Evolutionary conservation across 2,888 invertebrate species (phyloP).

Genomic region (Falcaria lacertinaria): DNA sequence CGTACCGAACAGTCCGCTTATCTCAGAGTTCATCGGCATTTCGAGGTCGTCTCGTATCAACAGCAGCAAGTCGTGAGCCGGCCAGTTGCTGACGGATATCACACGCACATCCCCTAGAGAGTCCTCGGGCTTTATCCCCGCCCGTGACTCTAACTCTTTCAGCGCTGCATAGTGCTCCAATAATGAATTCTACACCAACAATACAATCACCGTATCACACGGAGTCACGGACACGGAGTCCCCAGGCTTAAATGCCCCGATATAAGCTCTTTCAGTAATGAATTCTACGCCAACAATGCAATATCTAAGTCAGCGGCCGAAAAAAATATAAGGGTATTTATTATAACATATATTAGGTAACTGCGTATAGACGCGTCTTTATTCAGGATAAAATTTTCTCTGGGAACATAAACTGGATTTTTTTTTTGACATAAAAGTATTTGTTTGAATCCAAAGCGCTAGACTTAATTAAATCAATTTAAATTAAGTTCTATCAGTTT

Average conservation of each 20-base stretch:
- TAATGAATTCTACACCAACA: slow-evolving; percentile 44
- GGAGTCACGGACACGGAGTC: too few species aligned
- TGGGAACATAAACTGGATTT: too few species aligned
- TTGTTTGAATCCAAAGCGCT: too few species aligned
- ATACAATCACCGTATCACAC: too few species aligned
- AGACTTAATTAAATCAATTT: too few species aligned
- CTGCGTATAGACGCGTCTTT: too few species aligned
- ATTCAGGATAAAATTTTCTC: too few species aligned
- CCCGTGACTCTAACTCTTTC: slow-evolving; percentile 52
- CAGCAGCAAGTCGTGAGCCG: slow-evolving; percentile 57
- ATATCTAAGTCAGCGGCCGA: too few species aligned
- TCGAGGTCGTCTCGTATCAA: slow-evolving; percentile 47
- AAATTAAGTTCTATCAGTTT: too few species aligned
- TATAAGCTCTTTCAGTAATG: slow-evolving; percentile 55
- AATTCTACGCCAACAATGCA: slow-evolving; percentile 47
- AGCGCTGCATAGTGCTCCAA: slow-evolving; percentile 53
- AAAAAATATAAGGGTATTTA: too few species aligned
- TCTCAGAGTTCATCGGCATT: slow-evolving; percentile 35
- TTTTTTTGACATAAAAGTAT: too few species aligned
- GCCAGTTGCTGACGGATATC: slow-evolving; percentile 61
- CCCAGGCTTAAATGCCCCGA: slow-evolving; percentile 39
- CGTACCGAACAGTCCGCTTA: slow-evolving; percentile 51
- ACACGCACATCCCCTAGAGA: slow-evolving; percentile 51
- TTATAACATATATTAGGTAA: too few species aligned
- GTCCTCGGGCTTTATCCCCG: slow-evolving; percentile 42